Evolutionary conservation across 2,888 invertebrate species (phyloP).

Genomic region (Tachina lurida): DNA sequence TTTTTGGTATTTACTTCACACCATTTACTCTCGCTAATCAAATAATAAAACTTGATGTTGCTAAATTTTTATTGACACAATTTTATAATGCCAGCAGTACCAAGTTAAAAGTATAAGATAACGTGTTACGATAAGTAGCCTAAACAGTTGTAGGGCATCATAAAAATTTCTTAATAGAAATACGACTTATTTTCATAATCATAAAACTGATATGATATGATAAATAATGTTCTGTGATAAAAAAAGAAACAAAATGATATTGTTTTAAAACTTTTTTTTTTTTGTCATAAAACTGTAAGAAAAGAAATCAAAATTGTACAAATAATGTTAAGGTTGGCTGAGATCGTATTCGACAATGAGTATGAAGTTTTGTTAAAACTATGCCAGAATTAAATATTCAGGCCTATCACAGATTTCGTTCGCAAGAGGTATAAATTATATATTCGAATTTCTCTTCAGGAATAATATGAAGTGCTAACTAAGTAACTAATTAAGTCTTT

Average conservation of each 20-base stretch:
- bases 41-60: constrained; percentile 31
- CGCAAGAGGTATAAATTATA: background rate
- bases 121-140: constrained; percentile 50
- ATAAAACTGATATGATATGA: constrained; percentile 22
- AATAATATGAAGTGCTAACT: no score
- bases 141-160: constrained; percentile 44
- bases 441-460: background rate
- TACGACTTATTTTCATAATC: constrained; percentile 32
- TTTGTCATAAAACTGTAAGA: background rate
- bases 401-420: background rate
- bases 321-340: background rate
- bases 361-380: background rate
- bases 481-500: no score
- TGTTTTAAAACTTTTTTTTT: background rate
- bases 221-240: constrained; percentile 31
- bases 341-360: background rate
- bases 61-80: constrained; percentile 52
- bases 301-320: background rate
- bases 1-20: constrained; percentile 1
- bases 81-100: constrained; percentile 24
- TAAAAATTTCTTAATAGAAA: constrained; percentile 40
- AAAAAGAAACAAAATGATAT: background rate
- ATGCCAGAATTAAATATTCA: background rate
- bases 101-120: constrained; percentile 24
- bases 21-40: constrained; percentile 26